Evolutionary conservation across 2,797 vertebrate species (phyloP).

Genomic region (Smutsia gigantea): DNA sequence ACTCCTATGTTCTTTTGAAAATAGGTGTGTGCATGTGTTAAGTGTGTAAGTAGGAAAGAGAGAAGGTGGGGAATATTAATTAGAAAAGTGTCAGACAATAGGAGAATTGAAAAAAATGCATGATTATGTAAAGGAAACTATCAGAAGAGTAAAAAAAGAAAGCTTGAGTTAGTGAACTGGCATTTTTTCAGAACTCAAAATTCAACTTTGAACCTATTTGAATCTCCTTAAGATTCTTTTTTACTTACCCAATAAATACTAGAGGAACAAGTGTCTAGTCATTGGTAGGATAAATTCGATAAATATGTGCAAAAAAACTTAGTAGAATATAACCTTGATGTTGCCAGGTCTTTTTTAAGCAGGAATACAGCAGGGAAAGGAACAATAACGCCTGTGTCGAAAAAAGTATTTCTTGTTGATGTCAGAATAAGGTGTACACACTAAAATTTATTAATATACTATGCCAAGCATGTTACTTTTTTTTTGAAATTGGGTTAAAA

Average conservation of each 20-base stretch:
- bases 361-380: not conserved
- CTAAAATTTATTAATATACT: not conserved
- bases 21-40: not conserved
- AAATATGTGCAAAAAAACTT: not conserved
- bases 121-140: not conserved
- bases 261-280: not conserved
- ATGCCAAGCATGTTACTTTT: not conserved
- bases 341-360: not conserved
- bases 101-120: not conserved
- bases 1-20: not conserved
- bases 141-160: not conserved
- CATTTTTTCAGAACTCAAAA: not conserved
- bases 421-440: not conserved
- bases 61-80: not conserved
- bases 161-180: not conserved
- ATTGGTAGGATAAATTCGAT: not conserved
- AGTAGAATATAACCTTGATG: not conserved
- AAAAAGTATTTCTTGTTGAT: not conserved
- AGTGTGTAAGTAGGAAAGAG: not conserved
- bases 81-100: not conserved
- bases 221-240: not conserved
- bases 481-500: no score
- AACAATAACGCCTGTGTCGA: not conserved
- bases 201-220: not conserved
- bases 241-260: not conserved